phyloP scores from a whole-genome alignment of 1,140 invertebrate species.

The Drosophila insularis region DNA sequence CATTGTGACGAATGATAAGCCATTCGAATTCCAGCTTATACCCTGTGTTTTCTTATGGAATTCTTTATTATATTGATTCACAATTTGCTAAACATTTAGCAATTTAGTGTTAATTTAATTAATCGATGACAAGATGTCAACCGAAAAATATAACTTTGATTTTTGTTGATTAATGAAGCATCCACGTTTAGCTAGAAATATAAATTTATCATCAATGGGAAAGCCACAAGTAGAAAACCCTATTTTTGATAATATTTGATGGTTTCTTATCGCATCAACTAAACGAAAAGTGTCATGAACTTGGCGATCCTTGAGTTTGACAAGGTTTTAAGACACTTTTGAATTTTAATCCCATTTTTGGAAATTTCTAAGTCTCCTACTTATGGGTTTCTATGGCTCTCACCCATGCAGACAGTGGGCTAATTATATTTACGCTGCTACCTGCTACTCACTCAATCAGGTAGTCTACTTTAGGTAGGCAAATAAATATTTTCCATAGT shows the following conservation, averaged over 20 bases:
- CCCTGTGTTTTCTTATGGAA: no score
- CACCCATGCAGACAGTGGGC: slow-evolving; percentile 5
- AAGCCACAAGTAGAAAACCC: not conserved
- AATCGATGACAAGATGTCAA: slow-evolving; percentile 17
- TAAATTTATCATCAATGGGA: slow-evolving; percentile 1
- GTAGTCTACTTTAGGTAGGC: slow-evolving; percentile 29
- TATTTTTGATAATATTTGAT: not conserved
- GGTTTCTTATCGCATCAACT: not conserved
- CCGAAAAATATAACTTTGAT: not conserved
- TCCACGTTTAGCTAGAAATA: slow-evolving; percentile 33
- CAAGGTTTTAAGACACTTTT: not conserved
- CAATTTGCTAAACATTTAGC: slow-evolving; percentile 47
- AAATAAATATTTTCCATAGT: slow-evolving; percentile 16
- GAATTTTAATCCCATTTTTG: slow-evolving; percentile 8
- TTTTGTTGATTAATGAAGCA: slow-evolving; percentile 35
- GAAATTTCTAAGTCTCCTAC: not conserved
- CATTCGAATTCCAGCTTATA: not conserved
- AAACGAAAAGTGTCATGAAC: not conserved
- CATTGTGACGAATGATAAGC: no score
- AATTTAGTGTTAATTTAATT: slow-evolving; percentile 56
- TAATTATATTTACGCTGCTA: slow-evolving; percentile 35
- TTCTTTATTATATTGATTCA: not conserved
- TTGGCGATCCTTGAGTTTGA: not conserved
- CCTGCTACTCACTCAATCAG: slow-evolving; percentile 31
- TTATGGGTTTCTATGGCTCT: not conserved